Base-by-base conservation (phyloP, 2,113 vertebrate species). In the Zosterops lateralis region DNA sequence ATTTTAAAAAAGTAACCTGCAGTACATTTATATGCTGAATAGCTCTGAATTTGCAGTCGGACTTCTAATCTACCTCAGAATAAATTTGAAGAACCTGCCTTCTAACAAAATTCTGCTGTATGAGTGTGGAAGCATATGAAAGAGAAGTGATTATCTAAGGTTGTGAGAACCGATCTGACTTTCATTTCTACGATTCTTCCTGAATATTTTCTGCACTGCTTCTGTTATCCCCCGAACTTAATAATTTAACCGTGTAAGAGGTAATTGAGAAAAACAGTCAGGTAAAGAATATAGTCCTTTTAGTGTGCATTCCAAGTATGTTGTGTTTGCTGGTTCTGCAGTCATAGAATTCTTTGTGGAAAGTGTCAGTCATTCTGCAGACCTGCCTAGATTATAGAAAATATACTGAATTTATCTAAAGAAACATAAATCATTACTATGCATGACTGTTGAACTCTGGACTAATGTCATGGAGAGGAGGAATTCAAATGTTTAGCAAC, bases 11-110 rank as follows among this genome's bases (percentile, higher is more conserved):
- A 91, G n/a, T 91, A 70, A 90, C 90, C 34, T 95, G 56, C n/a
- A 44, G 31, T 40, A 80, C 51, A 82, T 92, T 91, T 85, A 38
- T 95, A n/a, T 96, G 50, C 78, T 89, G n/a, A 78, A 45, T 68
- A 88, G 51, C 36, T 76, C 79, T 95, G 76, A 85, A 84, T 94
- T 97, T 96, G 70, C 84, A 93, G 57, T 85, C 29, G 64, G 64
- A 72, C 42, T 74, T 95, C 61, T 67, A 94, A 81, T 74, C 66
- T 89, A 71, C 78, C 62, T 82, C 62, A 66, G 57, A 74, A 87
- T 84, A 80, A 58, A 89, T 96, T 8, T 79, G 73, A 74, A 90
- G 64, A 82, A 83, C 50, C 32, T 66, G 21, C 71, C 56, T 89
- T 92, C 57, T 87, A 64, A 88, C 29, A 66, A 88, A 89, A 66